Percentiles rank a stretch among this genome's conserved stretches.
Evolutionary conservation across 2,888 invertebrate genomes (phyloP).

Genomic region (Automeris io): DNA sequence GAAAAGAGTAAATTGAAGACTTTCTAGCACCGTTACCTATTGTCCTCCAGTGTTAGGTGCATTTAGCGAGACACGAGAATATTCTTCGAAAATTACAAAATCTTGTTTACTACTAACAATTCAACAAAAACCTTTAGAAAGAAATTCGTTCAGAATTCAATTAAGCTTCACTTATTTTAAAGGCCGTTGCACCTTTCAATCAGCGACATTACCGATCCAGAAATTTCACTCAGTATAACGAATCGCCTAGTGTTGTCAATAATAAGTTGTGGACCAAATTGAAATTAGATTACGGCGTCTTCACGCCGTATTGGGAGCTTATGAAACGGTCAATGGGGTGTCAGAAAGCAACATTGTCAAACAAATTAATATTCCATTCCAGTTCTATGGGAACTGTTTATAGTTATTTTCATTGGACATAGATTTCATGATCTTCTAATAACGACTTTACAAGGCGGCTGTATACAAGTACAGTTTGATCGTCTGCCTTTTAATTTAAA

Average conservation of each 20-base stretch:
- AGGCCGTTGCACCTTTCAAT: conserved; percentile 50
- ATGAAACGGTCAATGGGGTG: conserved; percentile 70
- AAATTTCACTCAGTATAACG: conserved; percentile 54
- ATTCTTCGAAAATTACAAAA: conserved; percentile 35
- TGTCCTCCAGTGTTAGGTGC: conserved; percentile 28
- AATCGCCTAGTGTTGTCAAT: conserved; percentile 53
- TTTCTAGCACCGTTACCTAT: conserved; percentile 33
- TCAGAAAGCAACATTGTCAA: conserved; percentile 47
- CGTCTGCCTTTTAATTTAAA: conserved; percentile 9
- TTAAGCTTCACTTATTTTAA: conserved; percentile 55
- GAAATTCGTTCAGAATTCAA: conserved; percentile 61
- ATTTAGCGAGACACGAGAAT: conserved; percentile 25
- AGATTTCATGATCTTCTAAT: neutral
- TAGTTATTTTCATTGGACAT: conserved; percentile 1
- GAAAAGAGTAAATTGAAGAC: conserved; percentile 28
- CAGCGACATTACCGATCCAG: conserved; percentile 58
- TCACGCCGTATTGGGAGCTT: conserved; percentile 61
- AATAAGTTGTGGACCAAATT: conserved; percentile 61
- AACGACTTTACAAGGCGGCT: conserved; percentile 8
- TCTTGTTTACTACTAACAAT: conserved; percentile 12
- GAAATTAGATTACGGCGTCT: conserved; percentile 69
- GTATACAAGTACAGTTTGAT: conserved; percentile 10
- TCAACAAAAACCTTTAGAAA: conserved; percentile 29
- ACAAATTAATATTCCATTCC: conserved; percentile 63
- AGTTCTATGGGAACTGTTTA: conserved; percentile 50